Conservation (phyloP, 2,113 vertebrate species). For the Lophura nycthemera region DNA sequence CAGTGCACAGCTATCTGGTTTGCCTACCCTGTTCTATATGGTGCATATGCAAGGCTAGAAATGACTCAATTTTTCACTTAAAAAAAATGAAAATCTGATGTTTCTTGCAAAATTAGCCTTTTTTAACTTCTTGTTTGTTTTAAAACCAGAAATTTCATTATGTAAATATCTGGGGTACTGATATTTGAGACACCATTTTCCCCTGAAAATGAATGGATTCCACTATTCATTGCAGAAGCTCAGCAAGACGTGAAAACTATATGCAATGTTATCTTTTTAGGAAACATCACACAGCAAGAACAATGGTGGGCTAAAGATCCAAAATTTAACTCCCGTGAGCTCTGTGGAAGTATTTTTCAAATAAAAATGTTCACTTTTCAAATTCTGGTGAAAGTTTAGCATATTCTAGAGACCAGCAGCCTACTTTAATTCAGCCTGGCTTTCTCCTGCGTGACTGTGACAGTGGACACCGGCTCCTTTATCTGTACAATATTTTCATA, state of each 20-base stretch:
- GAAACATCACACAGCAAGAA: conserved; percentile 43
- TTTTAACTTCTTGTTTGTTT: neutral
- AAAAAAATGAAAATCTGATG: accelerated
- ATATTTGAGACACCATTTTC: conserved; percentile 40
- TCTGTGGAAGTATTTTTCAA: conserved; percentile 8
- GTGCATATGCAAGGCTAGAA: neutral
- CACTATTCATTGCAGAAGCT: conserved; percentile 55
- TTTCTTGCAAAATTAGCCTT: neutral
- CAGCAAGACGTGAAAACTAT: conserved; percentile 55
- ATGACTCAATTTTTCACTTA: neutral
- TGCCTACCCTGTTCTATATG: neutral
- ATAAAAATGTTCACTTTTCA: conserved; percentile 17
- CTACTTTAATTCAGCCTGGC: neutral
- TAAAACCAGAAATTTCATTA: neutral
- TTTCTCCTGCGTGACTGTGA: neutral
- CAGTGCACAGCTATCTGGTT: neutral
- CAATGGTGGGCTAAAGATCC: conserved; percentile 41
- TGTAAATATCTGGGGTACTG: conserved; percentile 15
- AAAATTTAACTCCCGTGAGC: conserved; percentile 29
- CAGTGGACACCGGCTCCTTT: neutral
- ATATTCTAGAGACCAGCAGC: neutral
- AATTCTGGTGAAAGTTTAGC: neutral
- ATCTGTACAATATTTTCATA: neutral
- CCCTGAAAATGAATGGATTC: neutral
- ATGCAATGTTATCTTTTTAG: conserved; percentile 25